Conservation (phyloP, 2,888 invertebrate species). For the Stenotaenia linearis region DNA sequence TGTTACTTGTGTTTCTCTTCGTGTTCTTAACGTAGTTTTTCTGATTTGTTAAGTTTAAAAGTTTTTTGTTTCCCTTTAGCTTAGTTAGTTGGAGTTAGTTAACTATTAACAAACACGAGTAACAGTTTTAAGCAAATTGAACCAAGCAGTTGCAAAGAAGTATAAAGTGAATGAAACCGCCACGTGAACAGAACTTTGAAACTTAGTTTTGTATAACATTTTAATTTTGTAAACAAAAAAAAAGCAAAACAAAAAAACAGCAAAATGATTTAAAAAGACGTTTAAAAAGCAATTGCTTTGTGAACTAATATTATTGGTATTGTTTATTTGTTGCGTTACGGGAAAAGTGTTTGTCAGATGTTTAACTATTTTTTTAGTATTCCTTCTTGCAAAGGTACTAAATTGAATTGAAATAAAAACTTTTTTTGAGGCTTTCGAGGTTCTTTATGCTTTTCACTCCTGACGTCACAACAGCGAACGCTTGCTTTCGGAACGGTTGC, state of each 20-base stretch:
- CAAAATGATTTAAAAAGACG: constrained; percentile 24
- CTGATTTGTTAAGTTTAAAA: not conserved
- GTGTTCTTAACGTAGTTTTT: not conserved
- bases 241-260: constrained; percentile 27
- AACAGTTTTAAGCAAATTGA: constrained; percentile 19
- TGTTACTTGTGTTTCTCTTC: not conserved
- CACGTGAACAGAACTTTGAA: constrained; percentile 30
- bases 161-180: constrained; percentile 30
- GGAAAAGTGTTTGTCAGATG: constrained; percentile 22
- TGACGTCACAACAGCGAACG: not conserved
- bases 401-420: constrained; percentile 3
- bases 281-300: not conserved
- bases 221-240: constrained; percentile 20
- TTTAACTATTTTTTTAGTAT: constrained; percentile 17
- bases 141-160: constrained; percentile 8
- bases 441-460: not conserved
- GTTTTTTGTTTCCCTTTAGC: not conserved
- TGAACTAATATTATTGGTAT: not conserved
- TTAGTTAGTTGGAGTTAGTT: not conserved
- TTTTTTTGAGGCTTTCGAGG: not conserved
- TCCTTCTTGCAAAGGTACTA: not conserved
- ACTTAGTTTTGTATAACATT: constrained; percentile 16
- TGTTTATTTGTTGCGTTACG: not conserved
- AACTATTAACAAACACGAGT: constrained; percentile 12
- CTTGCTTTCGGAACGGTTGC: not conserved